Conservation (phyloP, 2,113 vertebrate genomes). For the Podiceps cristatus region DNA sequence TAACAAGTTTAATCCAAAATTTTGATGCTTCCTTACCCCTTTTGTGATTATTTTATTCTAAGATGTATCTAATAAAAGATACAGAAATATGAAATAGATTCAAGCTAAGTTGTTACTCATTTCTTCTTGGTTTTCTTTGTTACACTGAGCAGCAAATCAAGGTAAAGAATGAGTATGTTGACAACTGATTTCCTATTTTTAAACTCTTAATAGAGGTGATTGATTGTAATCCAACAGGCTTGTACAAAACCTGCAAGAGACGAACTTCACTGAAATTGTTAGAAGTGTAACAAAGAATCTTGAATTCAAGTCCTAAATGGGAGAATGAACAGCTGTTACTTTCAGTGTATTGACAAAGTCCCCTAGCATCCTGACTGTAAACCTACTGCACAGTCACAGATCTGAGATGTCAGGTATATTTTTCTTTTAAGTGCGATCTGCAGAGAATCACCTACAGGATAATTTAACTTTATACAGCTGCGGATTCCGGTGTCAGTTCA, state of each 20-base stretch:
- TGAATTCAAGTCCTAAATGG: neutral
- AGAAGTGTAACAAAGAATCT: constrained; percentile 1
- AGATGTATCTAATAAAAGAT: neutral
- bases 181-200: neutral
- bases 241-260: constrained; percentile 1
- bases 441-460: neutral
- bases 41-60: neutral
- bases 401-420: neutral
- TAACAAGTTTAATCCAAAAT: neutral
- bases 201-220: neutral
- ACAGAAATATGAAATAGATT: neutral
- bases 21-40: neutral
- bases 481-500: neutral
- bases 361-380: neutral
- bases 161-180: neutral
- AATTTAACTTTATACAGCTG: neutral
- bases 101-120: neutral
- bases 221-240: neutral
- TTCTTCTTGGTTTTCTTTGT: neutral
- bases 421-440: neutral
- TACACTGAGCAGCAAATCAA: neutral
- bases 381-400: neutral
- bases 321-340: constrained; percentile 5
- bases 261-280: neutral
- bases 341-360: neutral